phyloP scores from a whole-genome alignment of 2,113 vertebrate species.

The Petroica traversi region DNA sequence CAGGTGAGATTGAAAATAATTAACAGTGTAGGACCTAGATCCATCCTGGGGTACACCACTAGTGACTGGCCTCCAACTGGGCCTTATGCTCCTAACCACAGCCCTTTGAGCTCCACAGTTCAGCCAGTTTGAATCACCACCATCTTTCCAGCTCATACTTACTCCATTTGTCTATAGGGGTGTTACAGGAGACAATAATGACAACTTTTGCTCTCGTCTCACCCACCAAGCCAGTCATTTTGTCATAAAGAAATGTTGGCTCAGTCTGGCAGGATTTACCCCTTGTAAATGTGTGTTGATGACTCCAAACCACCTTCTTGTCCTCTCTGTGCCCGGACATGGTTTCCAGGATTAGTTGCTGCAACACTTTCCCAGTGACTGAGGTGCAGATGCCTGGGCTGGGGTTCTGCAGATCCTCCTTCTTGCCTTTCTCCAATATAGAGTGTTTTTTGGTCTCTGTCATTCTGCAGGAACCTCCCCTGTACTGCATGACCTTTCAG shows the following conservation, averaged over 20 bases:
- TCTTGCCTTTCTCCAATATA: not conserved
- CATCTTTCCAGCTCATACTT: not conserved
- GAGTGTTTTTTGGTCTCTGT: not conserved
- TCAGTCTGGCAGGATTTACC: not conserved
- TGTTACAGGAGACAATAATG: not conserved
- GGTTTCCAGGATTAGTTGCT: not conserved
- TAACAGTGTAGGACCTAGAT: not conserved
- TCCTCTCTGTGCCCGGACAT: not conserved
- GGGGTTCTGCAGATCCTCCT: not conserved
- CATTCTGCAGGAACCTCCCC: not conserved
- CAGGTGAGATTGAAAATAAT: not conserved
- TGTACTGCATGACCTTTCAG: not conserved
- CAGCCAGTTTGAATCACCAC: not conserved
- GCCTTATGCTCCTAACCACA: not conserved
- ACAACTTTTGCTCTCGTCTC: not conserved
- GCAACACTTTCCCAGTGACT: not conserved
- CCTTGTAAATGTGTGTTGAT: not conserved
- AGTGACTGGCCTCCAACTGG: not conserved
- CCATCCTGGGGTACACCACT: not conserved
- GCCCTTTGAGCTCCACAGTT: not conserved
- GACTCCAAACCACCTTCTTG: not conserved
- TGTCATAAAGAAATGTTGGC: not conserved
- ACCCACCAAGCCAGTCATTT: not conserved
- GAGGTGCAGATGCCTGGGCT: not conserved
- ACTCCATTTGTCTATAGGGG: not conserved